A percentile compares a stretch with the other conserved stretches of the same genome.
phyloP scores from a whole-genome alignment of 2,113 vertebrate species.

The Baryphthengus martii region DNA sequence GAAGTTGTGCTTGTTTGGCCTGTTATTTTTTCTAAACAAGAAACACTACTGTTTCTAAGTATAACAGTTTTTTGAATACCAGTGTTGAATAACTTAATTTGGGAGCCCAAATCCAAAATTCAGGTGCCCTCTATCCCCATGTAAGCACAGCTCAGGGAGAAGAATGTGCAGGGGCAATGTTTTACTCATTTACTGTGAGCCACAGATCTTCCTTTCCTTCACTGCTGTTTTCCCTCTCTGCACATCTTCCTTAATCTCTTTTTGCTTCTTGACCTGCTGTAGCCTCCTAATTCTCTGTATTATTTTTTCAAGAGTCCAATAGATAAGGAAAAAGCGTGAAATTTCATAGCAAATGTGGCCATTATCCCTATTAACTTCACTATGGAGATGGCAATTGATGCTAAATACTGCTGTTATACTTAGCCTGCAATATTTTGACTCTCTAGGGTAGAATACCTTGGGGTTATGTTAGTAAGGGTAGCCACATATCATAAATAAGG shows the following conservation, averaged over 20 bases:
- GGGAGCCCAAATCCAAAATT: not conserved
- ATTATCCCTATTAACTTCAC: not conserved
- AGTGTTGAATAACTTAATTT: not conserved
- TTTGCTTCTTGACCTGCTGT: not conserved
- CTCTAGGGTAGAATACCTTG: slow-evolving; percentile 4
- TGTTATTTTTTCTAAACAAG: not conserved
- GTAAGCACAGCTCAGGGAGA: not conserved
- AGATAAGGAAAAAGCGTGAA: not conserved
- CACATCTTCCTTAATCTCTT: not conserved
- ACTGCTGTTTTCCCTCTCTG: not conserved
- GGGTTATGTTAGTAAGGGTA: not conserved
- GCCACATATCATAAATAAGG: slow-evolving; percentile 24
- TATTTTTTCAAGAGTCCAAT: not conserved
- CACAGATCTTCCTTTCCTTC: not conserved
- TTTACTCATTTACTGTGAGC: not conserved
- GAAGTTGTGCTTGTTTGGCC: not conserved
- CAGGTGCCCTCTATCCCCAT: not conserved
- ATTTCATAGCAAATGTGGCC: not conserved
- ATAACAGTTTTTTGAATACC: not conserved
- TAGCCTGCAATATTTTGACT: not conserved
- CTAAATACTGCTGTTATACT: not conserved
- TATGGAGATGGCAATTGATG: not conserved
- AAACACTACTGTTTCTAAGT: not conserved
- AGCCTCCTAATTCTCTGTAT: not conserved
- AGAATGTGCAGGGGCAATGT: not conserved